Conservation (phyloP, 2,797 vertebrate genomes). For the Aphelocoma californica region DNA sequence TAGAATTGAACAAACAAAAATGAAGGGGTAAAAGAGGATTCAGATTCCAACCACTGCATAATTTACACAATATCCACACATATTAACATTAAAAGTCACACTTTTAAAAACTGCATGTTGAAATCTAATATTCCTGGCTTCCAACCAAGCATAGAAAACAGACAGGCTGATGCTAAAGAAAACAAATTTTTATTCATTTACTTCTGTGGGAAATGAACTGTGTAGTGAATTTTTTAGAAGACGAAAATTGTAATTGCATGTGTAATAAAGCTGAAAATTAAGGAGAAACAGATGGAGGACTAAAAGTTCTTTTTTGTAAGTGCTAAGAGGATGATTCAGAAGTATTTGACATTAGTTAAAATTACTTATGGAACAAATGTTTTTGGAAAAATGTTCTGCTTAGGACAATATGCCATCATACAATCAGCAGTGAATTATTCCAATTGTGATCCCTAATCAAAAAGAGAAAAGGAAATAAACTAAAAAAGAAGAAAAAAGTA, state of each 20-base stretch:
- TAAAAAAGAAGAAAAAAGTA: neutral
- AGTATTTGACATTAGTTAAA: constrained; percentile 57
- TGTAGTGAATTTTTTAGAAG: constrained; percentile 39
- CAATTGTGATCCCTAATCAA: neutral
- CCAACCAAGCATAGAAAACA: neutral
- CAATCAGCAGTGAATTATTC: neutral
- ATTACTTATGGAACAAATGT: constrained; percentile 43
- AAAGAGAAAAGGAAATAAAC: neutral
- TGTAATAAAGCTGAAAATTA: constrained; percentile 60
- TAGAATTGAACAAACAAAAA: neutral
- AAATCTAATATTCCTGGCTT: neutral
- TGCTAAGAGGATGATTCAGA: constrained; percentile 57
- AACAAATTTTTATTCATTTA: constrained; percentile 58
- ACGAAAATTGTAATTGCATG: constrained; percentile 44
- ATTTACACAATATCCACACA: neutral
- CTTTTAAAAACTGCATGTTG: neutral
- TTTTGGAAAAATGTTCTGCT: constrained; percentile 31
- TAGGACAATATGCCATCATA: constrained; percentile 6
- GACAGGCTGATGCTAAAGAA: constrained; percentile 34
- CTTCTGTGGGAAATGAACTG: constrained; percentile 12
- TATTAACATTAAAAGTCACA: neutral
- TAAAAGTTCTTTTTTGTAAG: constrained; percentile 27
- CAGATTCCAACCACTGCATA: neutral
- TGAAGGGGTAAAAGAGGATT: neutral
- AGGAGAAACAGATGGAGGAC: constrained; percentile 50